Percentiles rank a stretch among this genome's conserved stretches.
These are phyloP conservation scores for Falco concolor DNA, from an alignment of 2,797 vertebrate genomes.

Conservation along the genomic window DNA sequence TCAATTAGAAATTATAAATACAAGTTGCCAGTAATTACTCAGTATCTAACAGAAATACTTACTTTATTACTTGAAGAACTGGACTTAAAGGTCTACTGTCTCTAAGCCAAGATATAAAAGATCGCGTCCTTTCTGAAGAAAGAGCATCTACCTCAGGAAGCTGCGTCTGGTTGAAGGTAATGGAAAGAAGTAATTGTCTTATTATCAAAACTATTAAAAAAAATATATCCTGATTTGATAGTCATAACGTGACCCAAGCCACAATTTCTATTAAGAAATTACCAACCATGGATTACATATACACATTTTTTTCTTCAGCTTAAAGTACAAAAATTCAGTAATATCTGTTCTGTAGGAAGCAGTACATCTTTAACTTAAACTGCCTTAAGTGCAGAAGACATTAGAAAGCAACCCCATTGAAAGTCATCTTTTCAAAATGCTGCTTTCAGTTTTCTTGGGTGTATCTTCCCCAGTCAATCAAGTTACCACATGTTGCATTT, in stretches of 20 bases:
- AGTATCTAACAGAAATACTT: slow-evolving; percentile 63
- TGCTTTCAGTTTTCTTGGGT: neutral
- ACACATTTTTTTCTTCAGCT: neutral
- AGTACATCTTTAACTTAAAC: neutral
- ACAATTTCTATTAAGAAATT: neutral
- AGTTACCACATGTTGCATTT: neutral
- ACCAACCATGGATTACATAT: neutral
- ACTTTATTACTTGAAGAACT: slow-evolving; percentile 87
- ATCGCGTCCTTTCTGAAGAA: slow-evolving; percentile 84
- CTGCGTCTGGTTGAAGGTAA: slow-evolving; percentile 76
- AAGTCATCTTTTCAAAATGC: neutral
- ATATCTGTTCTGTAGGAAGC: neutral
- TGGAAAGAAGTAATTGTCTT: neutral
- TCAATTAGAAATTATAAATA: neutral
- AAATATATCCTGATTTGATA: neutral
- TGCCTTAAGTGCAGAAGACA: neutral
- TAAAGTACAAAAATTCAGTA: neutral
- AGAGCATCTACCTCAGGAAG: slow-evolving; percentile 88
- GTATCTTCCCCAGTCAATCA: neutral
- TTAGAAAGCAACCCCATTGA: neutral
- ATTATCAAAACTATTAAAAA: neutral
- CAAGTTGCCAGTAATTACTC: neutral
- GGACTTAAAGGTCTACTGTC: slow-evolving; percentile 85
- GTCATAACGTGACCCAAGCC: neutral
- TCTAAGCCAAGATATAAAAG: slow-evolving; percentile 91